Base-by-base conservation (phyloP, 1,140 invertebrate genomes). In the Neodiprion lecontei region DNA sequence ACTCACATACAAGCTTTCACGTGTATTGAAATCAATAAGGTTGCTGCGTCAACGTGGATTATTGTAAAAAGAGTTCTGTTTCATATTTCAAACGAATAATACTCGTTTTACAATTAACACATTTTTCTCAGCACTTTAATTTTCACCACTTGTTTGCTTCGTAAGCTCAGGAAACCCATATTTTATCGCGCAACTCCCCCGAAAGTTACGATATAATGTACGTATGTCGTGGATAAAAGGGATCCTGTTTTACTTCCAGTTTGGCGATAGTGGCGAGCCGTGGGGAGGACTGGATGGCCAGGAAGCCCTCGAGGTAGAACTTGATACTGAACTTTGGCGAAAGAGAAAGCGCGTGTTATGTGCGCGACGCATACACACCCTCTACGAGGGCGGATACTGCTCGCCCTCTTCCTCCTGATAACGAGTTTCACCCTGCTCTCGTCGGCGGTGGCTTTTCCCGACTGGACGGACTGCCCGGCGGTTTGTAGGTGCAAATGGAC, bases 401-500 rank as follows among this genome's bases (percentile, higher is more conserved):
- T 87, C 68, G 84, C 84, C 77, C 80, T 87, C 61, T 82, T 88
- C 48, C 71, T 88, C 17, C 70, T 86, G 40, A 74, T 83, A 14
- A 81, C 80, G 17, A 83, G 82, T 61, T 83, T 82, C 67, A 80
- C 81, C 11, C 75, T 86, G 23, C 76, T 84, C 21, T 83, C 88
- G 9, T 80, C 82, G 12, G 89, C 89, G 73, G 86, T 87, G 14
- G 91, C 89, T 69, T 90, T 89, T 74, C 91, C 92, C 72, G 95
- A 96, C 84, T 96, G 95, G 94, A 94, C 94, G 12, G 93, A 95
- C 80, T 96, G 95, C 84, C 95, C 95, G 66, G 85, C 90, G 12
- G 92, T 94, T 72, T 97, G 96, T 84, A 91, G 91, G 76, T 97
- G 96, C 90, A 96, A 95, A 88, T 97, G 96, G 96, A 94, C 94